Evolutionary conservation across 2,888 invertebrate species (phyloP), one percentile per base, ranked within the genome.

Genomic region (Brachypalpus laphriformis): DNA sequence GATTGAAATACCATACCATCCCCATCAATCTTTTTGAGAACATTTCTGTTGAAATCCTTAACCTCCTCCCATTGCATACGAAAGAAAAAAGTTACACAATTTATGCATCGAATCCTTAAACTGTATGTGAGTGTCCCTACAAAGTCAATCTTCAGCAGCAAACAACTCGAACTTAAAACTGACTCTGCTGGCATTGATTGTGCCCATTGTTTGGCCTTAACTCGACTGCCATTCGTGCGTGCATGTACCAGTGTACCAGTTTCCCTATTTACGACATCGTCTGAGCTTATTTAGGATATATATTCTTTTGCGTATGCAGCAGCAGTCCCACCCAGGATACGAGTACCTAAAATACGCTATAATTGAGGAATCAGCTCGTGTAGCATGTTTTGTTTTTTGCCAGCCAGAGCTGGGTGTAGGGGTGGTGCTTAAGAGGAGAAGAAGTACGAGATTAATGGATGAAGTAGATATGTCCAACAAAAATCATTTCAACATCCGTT

Each of bases 401-500:
- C n/a, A n/a, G n/a, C n/a, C n/a, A n/a, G n/a, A n/a, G 18, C 28
- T 16, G 20, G 31, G 8, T 49, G 47, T 34, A 47, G 14, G 54
- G 5, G 9, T 54, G 31, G 16, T 14, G 34, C 9, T 25, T 37
- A 31, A 11, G 51, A 28, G 25, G 14, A 51, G 14, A 20, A 31
- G 37, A 49, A 51, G 57, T 8, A 65, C 7, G 49, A 59, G 68
- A 61, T 70, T 61, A 77, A 70, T 70, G 51, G 42, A 70, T 61
- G 22, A 68, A 77, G 45, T 61, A 61, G 51, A 70, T 77, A 14
- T 70, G 61, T 54, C 54, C 61, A 34, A 61, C 42, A 61, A 66
- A 66, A 59, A 66, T 59, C 61, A 59, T 76, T 76, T 61, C 9
- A 14, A 65, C 45, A 47, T 47, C 34, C 20, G 18, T 47, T 28